phyloP scores from a whole-genome alignment of 2,888 invertebrate species.

The Falcaria lacertinaria region DNA sequence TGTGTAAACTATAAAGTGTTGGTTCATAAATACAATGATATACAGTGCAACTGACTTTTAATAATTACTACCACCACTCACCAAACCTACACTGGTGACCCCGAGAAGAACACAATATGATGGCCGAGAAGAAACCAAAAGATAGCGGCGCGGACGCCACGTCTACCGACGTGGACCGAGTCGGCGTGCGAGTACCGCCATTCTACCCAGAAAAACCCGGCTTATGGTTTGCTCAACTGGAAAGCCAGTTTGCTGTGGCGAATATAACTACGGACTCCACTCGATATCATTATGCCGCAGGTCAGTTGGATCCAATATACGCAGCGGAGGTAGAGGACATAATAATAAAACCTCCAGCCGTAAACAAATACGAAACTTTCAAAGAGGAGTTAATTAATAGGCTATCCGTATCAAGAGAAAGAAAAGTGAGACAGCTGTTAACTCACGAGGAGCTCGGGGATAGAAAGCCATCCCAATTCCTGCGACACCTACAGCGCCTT shows the following conservation, averaged over 20 bases:
- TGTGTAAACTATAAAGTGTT: no score
- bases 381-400: slow-evolving; percentile 16
- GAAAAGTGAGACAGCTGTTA: slow-evolving; percentile 13
- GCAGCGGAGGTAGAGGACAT: slow-evolving; percentile 5
- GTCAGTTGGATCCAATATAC: slow-evolving; percentile 1
- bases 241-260: slow-evolving; percentile 1
- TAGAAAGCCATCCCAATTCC: slow-evolving; percentile 15
- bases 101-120: no score
- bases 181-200: background rate
- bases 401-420: slow-evolving; percentile 10
- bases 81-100: no score
- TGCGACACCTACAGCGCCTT: slow-evolving; percentile 9
- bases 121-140: no score
- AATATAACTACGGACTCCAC: slow-evolving; percentile 1
- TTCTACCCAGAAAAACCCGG: slow-evolving; percentile 1
- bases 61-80: no score
- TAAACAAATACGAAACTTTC: slow-evolving; percentile 9
- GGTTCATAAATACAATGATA: no score
- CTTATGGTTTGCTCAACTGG: slow-evolving; percentile 5
- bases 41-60: no score
- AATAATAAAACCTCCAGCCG: background rate
- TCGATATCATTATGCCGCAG: background rate
- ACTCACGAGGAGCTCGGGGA: slow-evolving; percentile 14
- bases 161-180: no score
- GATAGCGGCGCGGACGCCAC: no score